phyloP scores from a whole-genome alignment of 1,140 invertebrate species.

The Drosophila bifasciata region DNA sequence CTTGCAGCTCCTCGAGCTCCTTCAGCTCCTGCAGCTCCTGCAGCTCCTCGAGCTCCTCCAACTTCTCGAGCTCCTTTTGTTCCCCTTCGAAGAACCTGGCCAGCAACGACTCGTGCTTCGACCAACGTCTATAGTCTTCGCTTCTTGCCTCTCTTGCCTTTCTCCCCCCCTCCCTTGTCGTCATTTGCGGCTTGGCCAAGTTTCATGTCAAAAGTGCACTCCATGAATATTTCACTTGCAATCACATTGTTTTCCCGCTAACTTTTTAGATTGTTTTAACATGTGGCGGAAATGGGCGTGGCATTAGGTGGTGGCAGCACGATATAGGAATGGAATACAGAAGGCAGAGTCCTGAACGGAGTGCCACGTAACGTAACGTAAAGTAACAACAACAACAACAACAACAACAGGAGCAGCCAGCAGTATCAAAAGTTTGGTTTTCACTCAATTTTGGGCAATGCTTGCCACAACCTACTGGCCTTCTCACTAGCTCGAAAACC shows the following conservation, averaged over 20 bases:
- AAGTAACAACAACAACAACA: too few relatives aligned
- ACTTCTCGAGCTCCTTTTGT: not conserved
- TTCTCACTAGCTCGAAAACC: constrained; percentile 14
- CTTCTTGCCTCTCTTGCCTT: constrained; percentile 17
- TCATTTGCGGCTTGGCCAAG: constrained; percentile 48
- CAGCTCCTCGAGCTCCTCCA: not conserved
- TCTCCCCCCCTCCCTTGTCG: too few relatives aligned
- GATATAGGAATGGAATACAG: too few relatives aligned
- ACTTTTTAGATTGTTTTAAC: constrained; percentile 82
- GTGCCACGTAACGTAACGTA: constrained; percentile 65
- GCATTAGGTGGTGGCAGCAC: constrained; percentile 13
- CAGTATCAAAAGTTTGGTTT: constrained; percentile 75
- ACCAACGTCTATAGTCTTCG: too few relatives aligned
- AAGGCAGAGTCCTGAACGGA: constrained; percentile 18
- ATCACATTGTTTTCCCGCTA: constrained; percentile 81
- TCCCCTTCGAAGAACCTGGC: constrained; percentile 21
- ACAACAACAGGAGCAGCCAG: constrained; percentile 37
- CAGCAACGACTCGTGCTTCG: constrained; percentile 7
- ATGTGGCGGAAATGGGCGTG: constrained; percentile 78
- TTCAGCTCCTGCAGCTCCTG: too few relatives aligned
- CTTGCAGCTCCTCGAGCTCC: not conserved
- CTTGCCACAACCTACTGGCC: constrained; percentile 33
- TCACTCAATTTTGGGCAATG: constrained; percentile 71
- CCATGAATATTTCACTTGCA: constrained; percentile 82
- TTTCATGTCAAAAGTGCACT: constrained; percentile 70